Percentiles rank a stretch among this genome's conserved stretches.
These are phyloP conservation scores for Martes martes DNA, from an alignment of 2,113 vertebrate species.

Conservation along the genomic window DNA sequence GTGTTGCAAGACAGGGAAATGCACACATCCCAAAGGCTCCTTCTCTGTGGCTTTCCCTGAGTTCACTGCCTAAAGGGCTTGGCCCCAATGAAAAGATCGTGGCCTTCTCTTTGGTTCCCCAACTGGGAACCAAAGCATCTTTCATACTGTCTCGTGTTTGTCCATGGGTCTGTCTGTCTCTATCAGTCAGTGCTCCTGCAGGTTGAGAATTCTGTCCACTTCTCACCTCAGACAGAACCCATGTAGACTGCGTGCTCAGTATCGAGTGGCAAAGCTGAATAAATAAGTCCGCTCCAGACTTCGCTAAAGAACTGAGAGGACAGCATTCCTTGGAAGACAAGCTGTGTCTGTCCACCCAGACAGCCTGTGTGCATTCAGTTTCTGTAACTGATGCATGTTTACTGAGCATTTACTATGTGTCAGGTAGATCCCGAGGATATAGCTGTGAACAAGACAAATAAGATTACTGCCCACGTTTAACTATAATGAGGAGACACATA, in stretches of 20 bases:
- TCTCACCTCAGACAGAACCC: background rate
- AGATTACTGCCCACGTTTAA: background rate
- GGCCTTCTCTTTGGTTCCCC: background rate
- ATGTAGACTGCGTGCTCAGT: background rate
- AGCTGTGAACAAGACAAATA: background rate
- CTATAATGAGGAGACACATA: background rate
- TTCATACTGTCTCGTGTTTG: background rate
- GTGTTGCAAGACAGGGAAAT: background rate
- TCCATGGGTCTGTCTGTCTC: background rate
- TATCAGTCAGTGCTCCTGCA: background rate
- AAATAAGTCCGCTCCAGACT: background rate
- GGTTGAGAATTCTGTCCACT: background rate
- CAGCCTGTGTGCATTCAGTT: background rate
- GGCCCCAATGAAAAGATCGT: fast-evolving
- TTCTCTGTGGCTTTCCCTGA: background rate
- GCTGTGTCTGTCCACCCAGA: background rate
- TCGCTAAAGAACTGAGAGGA: background rate
- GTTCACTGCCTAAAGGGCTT: background rate
- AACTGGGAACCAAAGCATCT: background rate
- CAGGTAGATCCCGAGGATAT: background rate
- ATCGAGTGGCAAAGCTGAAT: background rate
- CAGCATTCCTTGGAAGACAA: background rate
- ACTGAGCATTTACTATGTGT: background rate
- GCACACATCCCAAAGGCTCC: background rate
- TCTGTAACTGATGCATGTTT: background rate